phyloP scores from a whole-genome alignment of 2,797 vertebrate genomes.

The Bradypodion pumilum region DNA sequence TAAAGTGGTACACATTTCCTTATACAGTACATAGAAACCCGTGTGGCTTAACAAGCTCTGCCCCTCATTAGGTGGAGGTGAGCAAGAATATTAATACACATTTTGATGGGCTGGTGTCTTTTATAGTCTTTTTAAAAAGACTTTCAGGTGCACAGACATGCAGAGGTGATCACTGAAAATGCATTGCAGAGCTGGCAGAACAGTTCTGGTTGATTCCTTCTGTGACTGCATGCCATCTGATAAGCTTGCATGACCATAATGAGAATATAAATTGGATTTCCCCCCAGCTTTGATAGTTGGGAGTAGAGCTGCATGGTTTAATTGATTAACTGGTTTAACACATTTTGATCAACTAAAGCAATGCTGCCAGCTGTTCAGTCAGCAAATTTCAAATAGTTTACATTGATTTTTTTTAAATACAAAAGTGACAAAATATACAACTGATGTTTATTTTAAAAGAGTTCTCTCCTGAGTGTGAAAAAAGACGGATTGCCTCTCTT shows the following conservation, averaged over 20 bases:
- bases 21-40: too few relatives aligned
- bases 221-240: too few relatives aligned
- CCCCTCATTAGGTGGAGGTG: not conserved
- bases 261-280: too few relatives aligned
- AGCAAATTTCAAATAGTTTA: not conserved
- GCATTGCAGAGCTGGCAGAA: not conserved
- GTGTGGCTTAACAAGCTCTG: too few relatives aligned
- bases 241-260: too few relatives aligned
- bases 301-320: too few relatives aligned
- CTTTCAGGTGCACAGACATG: not conserved
- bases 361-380: not conserved
- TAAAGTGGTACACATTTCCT: too few relatives aligned
- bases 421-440: not conserved
- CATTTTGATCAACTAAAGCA: not conserved
- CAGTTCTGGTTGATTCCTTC: too few relatives aligned
- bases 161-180: not conserved
- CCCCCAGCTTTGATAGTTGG: too few relatives aligned
- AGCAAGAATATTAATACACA: not conserved
- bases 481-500: not conserved
- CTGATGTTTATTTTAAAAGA: not conserved
- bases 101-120: not conserved
- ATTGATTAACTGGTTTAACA: not conserved
- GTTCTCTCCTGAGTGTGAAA: not conserved
- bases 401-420: not conserved
- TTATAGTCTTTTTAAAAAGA: not conserved